These are phyloP conservation scores for Megalopta genalis DNA, from an alignment of 1,140 invertebrate genomes.

Conservation along the genomic window DNA sequence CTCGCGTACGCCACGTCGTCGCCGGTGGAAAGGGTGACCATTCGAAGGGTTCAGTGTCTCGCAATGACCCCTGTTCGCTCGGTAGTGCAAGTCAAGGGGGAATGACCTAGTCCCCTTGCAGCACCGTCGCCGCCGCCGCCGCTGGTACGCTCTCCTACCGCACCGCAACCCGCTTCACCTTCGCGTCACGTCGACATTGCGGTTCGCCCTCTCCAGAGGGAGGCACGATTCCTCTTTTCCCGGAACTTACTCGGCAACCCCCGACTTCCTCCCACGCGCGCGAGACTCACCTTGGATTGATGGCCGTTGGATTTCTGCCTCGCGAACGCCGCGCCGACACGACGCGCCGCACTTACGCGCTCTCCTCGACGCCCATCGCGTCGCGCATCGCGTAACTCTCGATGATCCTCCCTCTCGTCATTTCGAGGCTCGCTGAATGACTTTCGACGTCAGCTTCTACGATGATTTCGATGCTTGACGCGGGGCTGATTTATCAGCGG, in stretches of 20 bases:
- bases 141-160: conserved; percentile 31
- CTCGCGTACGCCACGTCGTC: conserved; percentile 8
- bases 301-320: neutral
- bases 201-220: conserved; percentile 40
- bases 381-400: too few relatives aligned
- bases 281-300: neutral
- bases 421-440: too few relatives aligned
- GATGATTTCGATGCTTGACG: too few relatives aligned
- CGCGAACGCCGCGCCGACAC: neutral
- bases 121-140: conserved; percentile 26
- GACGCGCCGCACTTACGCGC: too few relatives aligned
- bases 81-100: conserved; percentile 67
- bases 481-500: too few relatives aligned
- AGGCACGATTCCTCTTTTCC: conserved; percentile 19
- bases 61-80: conserved; percentile 69
- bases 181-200: conserved; percentile 40
- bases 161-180: conserved; percentile 52
- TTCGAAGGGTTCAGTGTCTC: conserved; percentile 72
- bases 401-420: too few relatives aligned
- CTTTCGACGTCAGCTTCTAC: too few relatives aligned
- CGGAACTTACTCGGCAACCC: conserved; percentile 30
- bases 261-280: conserved; percentile 34
- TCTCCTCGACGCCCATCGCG: too few relatives aligned
- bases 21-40: conserved; percentile 51
- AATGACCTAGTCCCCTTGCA: conserved; percentile 72